Conservation (phyloP, 2,888 invertebrate genomes). For the Lasioglossum leucozonium region DNA sequence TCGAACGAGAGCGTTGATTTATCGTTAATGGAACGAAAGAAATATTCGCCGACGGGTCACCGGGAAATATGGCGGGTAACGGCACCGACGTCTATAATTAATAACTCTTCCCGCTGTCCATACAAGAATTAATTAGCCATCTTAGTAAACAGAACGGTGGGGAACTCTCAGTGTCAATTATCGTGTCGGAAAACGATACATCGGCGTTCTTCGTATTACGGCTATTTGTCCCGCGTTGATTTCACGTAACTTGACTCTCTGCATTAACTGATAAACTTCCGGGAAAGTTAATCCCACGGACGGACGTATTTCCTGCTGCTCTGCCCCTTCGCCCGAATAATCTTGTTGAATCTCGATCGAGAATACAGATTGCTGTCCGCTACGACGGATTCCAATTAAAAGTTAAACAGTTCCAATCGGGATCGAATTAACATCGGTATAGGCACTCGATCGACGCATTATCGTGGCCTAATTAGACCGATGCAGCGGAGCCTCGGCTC, state of each 20-base stretch:
- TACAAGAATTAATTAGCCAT: slow-evolving; percentile 56
- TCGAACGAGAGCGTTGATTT: not conserved
- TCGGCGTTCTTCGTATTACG: slow-evolving; percentile 42
- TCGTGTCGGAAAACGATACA: slow-evolving; percentile 53
- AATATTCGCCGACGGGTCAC: slow-evolving; percentile 40
- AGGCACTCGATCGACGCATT: slow-evolving; percentile 58
- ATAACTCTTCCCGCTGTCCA: slow-evolving; percentile 36
- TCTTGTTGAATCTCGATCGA: slow-evolving; percentile 52
- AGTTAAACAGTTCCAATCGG: slow-evolving; percentile 69
- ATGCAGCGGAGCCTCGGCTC: not conserved
- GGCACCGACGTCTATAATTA: slow-evolving; percentile 36
- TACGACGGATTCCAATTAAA: slow-evolving; percentile 65
- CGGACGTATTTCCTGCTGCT: slow-evolving; percentile 37
- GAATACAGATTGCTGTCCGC: slow-evolving; percentile 46
- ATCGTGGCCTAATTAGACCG: slow-evolving; percentile 22
- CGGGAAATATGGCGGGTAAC: slow-evolving; percentile 31
- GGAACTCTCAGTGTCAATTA: slow-evolving; percentile 48
- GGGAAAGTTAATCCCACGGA: slow-evolving; percentile 60
- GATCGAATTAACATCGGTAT: slow-evolving; percentile 63
- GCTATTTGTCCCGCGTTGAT: slow-evolving; percentile 56
- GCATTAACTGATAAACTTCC: slow-evolving; percentile 59
- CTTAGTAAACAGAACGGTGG: slow-evolving; percentile 46
- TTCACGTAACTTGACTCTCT: slow-evolving; percentile 47
- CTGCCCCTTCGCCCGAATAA: slow-evolving; percentile 32
- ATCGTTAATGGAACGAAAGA: slow-evolving; percentile 32